These are phyloP conservation scores for Acropternis orthonyx DNA, from an alignment of 2,797 vertebrate species.

Conservation along the genomic window DNA sequence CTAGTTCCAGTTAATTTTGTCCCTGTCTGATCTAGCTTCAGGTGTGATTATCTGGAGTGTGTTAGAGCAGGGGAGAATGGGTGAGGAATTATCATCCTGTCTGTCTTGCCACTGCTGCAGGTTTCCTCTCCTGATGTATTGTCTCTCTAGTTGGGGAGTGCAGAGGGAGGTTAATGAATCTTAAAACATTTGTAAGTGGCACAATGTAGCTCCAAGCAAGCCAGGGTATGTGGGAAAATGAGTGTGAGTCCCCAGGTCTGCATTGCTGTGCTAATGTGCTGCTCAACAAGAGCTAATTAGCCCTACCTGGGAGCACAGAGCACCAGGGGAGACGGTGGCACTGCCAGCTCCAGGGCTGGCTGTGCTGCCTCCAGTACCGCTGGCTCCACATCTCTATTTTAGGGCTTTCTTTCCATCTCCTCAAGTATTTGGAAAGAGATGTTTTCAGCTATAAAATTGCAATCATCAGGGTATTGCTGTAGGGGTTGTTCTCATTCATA, in stretches of 20 bases:
- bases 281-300: conserved; percentile 25
- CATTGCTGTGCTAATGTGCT: not conserved
- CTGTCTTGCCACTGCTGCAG: conserved; percentile 18
- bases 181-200: conserved; percentile 48
- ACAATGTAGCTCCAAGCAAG: conserved; percentile 13
- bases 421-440: not conserved
- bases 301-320: not conserved
- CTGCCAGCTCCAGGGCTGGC: not conserved
- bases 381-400: fast-evolving
- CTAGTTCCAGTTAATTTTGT: conserved; percentile 30
- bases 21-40: conserved; percentile 33
- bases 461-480: not conserved
- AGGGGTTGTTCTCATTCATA: not conserved
- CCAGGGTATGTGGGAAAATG: fast-evolving
- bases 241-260: not conserved
- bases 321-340: not conserved
- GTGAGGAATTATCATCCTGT: conserved; percentile 49
- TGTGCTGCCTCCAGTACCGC: not conserved
- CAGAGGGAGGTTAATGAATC: conserved; percentile 54
- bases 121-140: conserved; percentile 48
- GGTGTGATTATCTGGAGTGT: conserved; percentile 36
- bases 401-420: not conserved
- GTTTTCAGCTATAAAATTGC: not conserved
- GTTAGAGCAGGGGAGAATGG: conserved; percentile 21
- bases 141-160: conserved; percentile 3